phyloP scores from a whole-genome alignment of 2,888 invertebrate genomes.

The Pseudococcus jackbeardsleyi region DNA sequence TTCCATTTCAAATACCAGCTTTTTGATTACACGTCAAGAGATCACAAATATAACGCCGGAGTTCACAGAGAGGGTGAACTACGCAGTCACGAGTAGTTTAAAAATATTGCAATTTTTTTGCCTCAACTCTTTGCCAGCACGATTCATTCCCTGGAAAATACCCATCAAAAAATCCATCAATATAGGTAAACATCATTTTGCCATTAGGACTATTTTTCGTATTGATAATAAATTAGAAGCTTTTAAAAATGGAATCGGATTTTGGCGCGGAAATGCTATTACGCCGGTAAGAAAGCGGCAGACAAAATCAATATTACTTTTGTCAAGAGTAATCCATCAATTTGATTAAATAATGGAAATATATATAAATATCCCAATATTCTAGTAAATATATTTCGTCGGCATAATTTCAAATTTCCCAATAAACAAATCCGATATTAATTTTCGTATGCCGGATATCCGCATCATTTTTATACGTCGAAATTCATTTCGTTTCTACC shows the following conservation, averaged over 20 bases:
- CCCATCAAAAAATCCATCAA: conserved; percentile 17
- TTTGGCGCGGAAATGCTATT: conserved; percentile 29
- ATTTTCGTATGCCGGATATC: not conserved
- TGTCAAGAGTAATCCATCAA: conserved; percentile 42
- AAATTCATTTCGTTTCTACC: not conserved
- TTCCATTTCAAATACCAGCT: too few relatives aligned
- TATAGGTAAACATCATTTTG: conserved; percentile 2
- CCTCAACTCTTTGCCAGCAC: not conserved
- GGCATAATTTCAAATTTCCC: not conserved
- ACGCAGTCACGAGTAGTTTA: too few relatives aligned
- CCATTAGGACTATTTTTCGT: conserved; percentile 8
- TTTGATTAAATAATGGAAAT: conserved; percentile 40
- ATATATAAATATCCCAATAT: conserved; percentile 13
- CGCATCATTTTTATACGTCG: not conserved
- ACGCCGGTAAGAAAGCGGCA: not conserved
- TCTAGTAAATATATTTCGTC: not conserved
- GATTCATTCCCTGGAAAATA: not conserved
- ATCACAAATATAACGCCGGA: too few relatives aligned
- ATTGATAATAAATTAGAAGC: not conserved
- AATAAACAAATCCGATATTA: not conserved
- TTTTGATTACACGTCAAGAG: too few relatives aligned
- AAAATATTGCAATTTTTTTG: not conserved
- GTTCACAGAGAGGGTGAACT: too few relatives aligned
- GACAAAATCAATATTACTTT: conserved; percentile 13
- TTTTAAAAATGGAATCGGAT: conserved; percentile 17